Base-by-base conservation (phyloP, 2,113 vertebrate species). In the Spermophilus dauricus region DNA sequence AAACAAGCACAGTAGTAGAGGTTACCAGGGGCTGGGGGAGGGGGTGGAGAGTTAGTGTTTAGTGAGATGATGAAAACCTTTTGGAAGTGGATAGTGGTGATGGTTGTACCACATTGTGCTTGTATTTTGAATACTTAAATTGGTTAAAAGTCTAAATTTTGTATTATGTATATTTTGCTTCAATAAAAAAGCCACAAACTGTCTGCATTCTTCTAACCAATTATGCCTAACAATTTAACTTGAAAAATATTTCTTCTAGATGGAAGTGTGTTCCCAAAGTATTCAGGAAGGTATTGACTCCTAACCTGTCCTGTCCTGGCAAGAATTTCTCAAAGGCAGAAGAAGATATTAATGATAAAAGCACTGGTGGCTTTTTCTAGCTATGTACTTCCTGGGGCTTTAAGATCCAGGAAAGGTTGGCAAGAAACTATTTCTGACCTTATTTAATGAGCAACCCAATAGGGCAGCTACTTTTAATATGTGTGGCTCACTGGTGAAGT, bases 351-450 rank as follows among this genome's bases (percentile, higher is more conserved):
- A n/a, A 28, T 80, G 37, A 18, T 51, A 22, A 95, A 95, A 75
- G 28, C 26, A 75, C 13, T 56, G 34, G 51, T 86, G 39, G 75
- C 58, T 91, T 97, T 94, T 93, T 28, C 37, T 93, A 20, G 39
- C 39, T 77, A 0, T 72, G 18, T 94, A 51, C 30, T 28, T 72
- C 53, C 39, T 65, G 73, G 18, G 30, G 0, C 75, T 86, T 17
- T 51, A 83, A 93, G n/a, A 88, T 91, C 63, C 70, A 61, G 65
- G 83, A 78, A 95, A 80, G 12, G 18, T 93, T 87, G 32, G 32
- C 13, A 91, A 69, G 83, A 91, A 88, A 17, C 53, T 73, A 67
- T 83, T 84, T 91, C 45, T 34, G 51, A 34, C 86, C 85, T 94
- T 91, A 94, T 75, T 85, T 94, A 42, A 12, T 61, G 48, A 63